Conservation (phyloP, 2,888 invertebrate genomes). For the Drosophila nigricruria region DNA sequence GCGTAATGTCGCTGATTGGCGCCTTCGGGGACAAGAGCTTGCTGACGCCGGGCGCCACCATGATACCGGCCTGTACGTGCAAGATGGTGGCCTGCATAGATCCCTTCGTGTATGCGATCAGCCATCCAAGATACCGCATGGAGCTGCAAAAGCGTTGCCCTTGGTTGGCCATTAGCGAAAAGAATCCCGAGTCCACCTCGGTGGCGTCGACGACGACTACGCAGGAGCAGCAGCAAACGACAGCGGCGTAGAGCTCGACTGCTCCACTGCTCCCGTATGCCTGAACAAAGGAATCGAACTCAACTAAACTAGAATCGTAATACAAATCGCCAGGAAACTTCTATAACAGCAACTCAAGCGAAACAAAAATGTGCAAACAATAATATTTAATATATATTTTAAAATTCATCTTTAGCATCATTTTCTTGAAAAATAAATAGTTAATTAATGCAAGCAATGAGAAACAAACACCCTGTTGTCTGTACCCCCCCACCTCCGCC, state of each 20-base stretch:
- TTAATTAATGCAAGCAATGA: constrained; percentile 54
- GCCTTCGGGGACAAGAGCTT: constrained; percentile 91
- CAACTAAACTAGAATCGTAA: constrained; percentile 42
- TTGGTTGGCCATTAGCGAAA: constrained; percentile 89
- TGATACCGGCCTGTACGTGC: constrained; percentile 94
- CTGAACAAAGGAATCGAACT: constrained; percentile 7
- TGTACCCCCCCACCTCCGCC: not conserved
- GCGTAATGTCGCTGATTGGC: constrained; percentile 92
- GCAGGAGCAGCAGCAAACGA: constrained; percentile 80
- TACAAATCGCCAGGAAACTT: constrained; percentile 37
- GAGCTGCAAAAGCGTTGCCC: constrained; percentile 93
- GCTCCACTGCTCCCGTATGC: not conserved
- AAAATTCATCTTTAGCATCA: constrained; percentile 52
- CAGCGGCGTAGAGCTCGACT: constrained; percentile 73
- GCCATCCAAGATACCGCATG: constrained; percentile 94
- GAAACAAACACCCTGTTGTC: constrained; percentile 20
- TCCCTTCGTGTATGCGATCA: constrained; percentile 96
- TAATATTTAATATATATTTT: constrained; percentile 9
- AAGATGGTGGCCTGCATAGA: constrained; percentile 96
- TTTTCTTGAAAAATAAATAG: constrained; percentile 60
- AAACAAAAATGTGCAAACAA: constrained; percentile 3
- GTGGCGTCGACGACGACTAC: constrained; percentile 80
- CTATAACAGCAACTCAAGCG: constrained; percentile 4
- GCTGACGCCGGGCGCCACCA: constrained; percentile 90
- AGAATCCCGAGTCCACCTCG: constrained; percentile 87